A percentile compares a stretch with the other conserved stretches of the same genome.
phyloP scores from a whole-genome alignment of 2,113 vertebrate genomes.

The Gorsachius goisagi region DNA sequence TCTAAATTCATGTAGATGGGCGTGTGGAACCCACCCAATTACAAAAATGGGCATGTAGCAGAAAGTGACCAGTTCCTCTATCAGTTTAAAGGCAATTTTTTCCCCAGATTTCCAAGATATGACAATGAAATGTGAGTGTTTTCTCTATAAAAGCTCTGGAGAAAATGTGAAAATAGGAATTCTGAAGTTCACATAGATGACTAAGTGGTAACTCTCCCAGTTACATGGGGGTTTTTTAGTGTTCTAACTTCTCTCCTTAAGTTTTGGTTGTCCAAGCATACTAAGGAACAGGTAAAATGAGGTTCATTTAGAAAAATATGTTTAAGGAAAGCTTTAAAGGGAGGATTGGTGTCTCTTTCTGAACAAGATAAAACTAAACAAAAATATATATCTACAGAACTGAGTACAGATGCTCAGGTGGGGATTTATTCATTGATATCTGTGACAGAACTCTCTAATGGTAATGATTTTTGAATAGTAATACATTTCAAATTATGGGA shows the following conservation, averaged over 20 bases:
- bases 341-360: background rate
- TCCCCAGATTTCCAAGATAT: background rate
- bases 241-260: background rate
- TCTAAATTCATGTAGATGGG: background rate
- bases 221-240: background rate
- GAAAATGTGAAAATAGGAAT: background rate
- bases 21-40: background rate
- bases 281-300: background rate
- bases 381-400: background rate
- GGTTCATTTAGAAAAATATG: background rate
- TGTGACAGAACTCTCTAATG: background rate
- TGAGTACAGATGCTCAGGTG: background rate
- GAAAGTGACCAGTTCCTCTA: background rate
- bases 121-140: background rate
- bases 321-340: background rate
- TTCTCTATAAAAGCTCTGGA: background rate
- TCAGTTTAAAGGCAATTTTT: background rate
- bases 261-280: background rate
- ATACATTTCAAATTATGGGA: background rate
- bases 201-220: background rate
- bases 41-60: rapidly evolving
- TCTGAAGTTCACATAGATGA: background rate
- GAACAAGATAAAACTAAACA: background rate
- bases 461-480: background rate
- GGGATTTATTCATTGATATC: background rate